phyloP scores from a whole-genome alignment of 2,888 invertebrate species.

The Netelia inedita region DNA sequence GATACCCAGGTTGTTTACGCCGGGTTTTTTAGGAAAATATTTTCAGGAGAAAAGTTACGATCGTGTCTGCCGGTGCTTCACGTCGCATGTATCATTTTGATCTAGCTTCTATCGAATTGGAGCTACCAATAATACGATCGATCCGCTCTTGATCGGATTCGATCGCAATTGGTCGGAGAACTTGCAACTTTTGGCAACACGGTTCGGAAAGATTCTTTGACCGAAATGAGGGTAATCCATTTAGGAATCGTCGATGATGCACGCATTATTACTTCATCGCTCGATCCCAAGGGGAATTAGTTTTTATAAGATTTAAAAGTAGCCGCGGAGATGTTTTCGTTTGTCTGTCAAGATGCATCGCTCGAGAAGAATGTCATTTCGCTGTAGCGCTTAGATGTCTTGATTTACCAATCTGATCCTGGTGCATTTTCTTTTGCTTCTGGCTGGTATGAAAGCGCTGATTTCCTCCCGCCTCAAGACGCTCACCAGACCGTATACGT shows the following conservation, averaged over 20 bases:
- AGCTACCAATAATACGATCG: too few species aligned
- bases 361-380: neutral
- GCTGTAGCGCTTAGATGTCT: conserved; percentile 7
- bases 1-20: conserved; percentile 1
- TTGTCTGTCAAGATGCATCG: neutral
- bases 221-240: neutral
- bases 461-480: conserved; percentile 52
- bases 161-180: neutral
- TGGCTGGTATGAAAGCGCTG: conserved; percentile 56
- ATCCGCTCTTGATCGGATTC: too few species aligned
- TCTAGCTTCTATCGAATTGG: neutral
- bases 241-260: neutral
- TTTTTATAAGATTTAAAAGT: neutral
- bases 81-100: neutral
- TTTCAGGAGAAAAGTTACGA: neutral
- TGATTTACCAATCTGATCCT: conserved; percentile 25
- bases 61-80: neutral
- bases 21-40: neutral
- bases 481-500: conserved; percentile 56
- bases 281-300: neutral
- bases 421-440: conserved; percentile 12
- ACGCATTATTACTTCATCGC: too few species aligned
- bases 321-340: neutral
- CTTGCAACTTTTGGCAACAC: neutral
- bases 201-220: neutral